Base-by-base conservation (phyloP, 2,113 vertebrate species). In the Tenebrosternarchus preto region DNA sequence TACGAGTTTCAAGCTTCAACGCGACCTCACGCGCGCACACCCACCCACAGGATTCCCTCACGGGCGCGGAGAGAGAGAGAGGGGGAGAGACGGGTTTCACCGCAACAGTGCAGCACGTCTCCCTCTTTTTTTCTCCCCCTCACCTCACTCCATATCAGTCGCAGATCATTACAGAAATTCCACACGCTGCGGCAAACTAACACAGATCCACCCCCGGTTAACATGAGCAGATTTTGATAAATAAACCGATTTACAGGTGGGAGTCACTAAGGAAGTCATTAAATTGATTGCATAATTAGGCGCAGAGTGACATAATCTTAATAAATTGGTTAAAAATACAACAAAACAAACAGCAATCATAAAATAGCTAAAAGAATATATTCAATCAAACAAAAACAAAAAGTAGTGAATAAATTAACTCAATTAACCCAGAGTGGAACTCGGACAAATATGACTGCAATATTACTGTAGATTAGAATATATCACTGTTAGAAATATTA, bases 31-130 rank as follows among this genome's bases (percentile, higher is more conserved):
- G 24, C 84, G 76, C 84, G 88, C 86, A 39, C 85, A 87, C 88
- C 79, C 59, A 78, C 81, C 86, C 86, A 82, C 84, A 91, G 92
- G 90, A 91, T 93, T 92, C 90, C 91, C 90, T 92, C 89, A 89
- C 88, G 71, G 50, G 46, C 50, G 27, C 27, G 59, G 29, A 73
- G 39, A 71, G 33, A 46, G 29, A n/a, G n/a, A n/a, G n/a, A n/a
- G n/a, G n/a, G 60, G 73, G 60, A 29, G 60, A 67, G 43, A 77
- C 19, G 46, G 46, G 1, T 27, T 77, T 68, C 76, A 68, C 76
- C 76, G 31, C 64, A 78, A 43, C 33, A 43, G 25, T 43, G 60
- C 29, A 12, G 43, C 70, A n/a, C 24, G 70, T 57, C 7, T 67
- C 22, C 11, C 20, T 19, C 46, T 55, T 31, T 53, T 25, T 66